These are phyloP conservation scores for Drosophila fuyamai DNA, from an alignment of 1,140 invertebrate species.

Conservation along the genomic window DNA sequence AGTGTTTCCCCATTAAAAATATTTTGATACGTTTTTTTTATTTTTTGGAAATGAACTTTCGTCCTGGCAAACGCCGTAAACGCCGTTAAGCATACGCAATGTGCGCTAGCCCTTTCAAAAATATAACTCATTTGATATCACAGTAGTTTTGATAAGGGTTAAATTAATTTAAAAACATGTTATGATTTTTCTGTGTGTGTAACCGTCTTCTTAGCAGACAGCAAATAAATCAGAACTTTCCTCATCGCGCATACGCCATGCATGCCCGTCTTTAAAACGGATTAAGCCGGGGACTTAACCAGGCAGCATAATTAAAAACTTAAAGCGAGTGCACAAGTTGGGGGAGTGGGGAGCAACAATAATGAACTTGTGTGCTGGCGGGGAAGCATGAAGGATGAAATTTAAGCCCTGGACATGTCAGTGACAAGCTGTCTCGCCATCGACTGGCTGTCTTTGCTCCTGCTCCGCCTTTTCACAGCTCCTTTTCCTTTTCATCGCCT, in stretches of 20 bases:
- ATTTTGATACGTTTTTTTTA: too few relatives aligned
- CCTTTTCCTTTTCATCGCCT: background rate
- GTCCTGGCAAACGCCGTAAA: too few relatives aligned
- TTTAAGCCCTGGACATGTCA: constrained; percentile 37
- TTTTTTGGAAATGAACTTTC: too few relatives aligned
- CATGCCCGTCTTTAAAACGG: constrained; percentile 26
- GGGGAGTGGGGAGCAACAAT: constrained; percentile 4
- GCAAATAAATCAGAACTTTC: constrained; percentile 11
- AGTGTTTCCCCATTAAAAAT: too few relatives aligned
- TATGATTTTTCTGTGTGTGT: background rate
- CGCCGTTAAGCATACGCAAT: background rate
- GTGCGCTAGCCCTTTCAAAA: too few relatives aligned
- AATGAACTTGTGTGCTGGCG: constrained; percentile 23
- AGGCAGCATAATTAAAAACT: constrained; percentile 49
- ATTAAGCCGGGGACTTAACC: constrained; percentile 29
- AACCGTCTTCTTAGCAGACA: background rate
- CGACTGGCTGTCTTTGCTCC: constrained; percentile 20
- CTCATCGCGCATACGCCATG: constrained; percentile 28
- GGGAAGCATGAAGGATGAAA: constrained; percentile 33
- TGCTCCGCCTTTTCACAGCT: background rate
- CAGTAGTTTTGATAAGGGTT: too few relatives aligned
- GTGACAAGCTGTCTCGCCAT: constrained; percentile 52
- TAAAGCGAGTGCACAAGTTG: constrained; percentile 6
- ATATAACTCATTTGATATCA: too few relatives aligned
- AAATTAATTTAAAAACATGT: background rate